These are phyloP conservation scores for Calliphora vicina DNA, from an alignment of 1,140 invertebrate genomes.

Conservation along the genomic window DNA sequence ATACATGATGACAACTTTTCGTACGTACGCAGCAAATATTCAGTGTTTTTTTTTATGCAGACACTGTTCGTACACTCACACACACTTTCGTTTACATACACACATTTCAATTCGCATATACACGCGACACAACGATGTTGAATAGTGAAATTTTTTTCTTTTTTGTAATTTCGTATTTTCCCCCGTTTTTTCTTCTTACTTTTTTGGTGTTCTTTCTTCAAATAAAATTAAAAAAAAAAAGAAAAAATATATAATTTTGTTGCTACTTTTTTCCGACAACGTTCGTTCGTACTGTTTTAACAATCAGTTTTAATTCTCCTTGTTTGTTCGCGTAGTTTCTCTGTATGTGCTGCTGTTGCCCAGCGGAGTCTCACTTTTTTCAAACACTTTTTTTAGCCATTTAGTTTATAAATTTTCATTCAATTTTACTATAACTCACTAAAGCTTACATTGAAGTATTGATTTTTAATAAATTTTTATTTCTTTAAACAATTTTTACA, in stretches of 20 bases:
- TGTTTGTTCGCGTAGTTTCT: slow-evolving; percentile 39
- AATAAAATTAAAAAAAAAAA: background rate
- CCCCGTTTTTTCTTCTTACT: slow-evolving; percentile 2
- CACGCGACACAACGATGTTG: slow-evolving; percentile 16
- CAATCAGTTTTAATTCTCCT: slow-evolving; percentile 30
- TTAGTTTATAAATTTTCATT: slow-evolving; percentile 10
- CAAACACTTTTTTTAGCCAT: slow-evolving; percentile 6
- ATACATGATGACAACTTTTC: background rate
- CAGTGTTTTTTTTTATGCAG: slow-evolving; percentile 10
- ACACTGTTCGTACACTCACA: background rate
- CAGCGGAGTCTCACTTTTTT: slow-evolving; percentile 39
- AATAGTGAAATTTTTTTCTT: slow-evolving; percentile 35
- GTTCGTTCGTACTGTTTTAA: slow-evolving; percentile 22
- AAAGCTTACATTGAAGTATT: slow-evolving; percentile 42
- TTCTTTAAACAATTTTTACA: slow-evolving; percentile 57
- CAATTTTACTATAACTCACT: slow-evolving; percentile 39
- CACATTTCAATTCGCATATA: slow-evolving; percentile 23
- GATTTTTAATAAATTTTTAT: slow-evolving; percentile 51
- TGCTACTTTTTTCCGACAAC: slow-evolving; percentile 4
- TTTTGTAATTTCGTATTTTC: slow-evolving; percentile 4
- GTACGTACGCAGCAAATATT: slow-evolving; percentile 13
- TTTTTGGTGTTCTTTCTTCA: background rate
- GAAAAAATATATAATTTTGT: background rate
- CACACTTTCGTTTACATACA: background rate
- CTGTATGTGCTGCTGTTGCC: slow-evolving; percentile 28